These are phyloP conservation scores for Dicyrtomina minuta DNA, from an alignment of 2,888 invertebrate genomes.

Conservation along the genomic window DNA sequence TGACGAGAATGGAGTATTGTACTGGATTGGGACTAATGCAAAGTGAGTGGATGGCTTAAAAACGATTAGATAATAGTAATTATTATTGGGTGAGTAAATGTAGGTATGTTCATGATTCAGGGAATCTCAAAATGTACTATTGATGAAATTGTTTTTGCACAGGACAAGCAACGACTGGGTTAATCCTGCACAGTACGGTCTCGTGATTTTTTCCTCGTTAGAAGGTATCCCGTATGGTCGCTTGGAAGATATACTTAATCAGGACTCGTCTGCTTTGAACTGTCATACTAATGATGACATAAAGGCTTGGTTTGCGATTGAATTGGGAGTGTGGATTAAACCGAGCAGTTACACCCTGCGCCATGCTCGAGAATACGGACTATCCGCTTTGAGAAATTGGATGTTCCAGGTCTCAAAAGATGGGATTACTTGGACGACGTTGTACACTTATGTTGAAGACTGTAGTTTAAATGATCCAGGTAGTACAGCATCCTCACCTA, in stretches of 20 bases:
- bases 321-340: slow-evolving; percentile 85
- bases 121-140: not conserved
- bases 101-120: not conserved
- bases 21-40: slow-evolving; percentile 93
- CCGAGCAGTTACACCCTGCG: slow-evolving; percentile 89
- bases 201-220: slow-evolving; percentile 88
- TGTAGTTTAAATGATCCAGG: slow-evolving; percentile 91
- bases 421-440: slow-evolving; percentile 84
- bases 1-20: slow-evolving; percentile 92
- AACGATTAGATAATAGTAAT: no score
- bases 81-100: not conserved
- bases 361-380: slow-evolving; percentile 89
- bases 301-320: slow-evolving; percentile 91
- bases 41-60: no score
- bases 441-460: slow-evolving; percentile 87
- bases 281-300: slow-evolving; percentile 97
- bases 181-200: slow-evolving; percentile 86
- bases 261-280: slow-evolving; percentile 89
- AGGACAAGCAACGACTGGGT: slow-evolving; percentile 79
- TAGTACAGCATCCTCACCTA: slow-evolving; percentile 85
- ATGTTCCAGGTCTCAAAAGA: slow-evolving; percentile 91
- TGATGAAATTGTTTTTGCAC: slow-evolving; percentile 27
- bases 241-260: slow-evolving; percentile 88
- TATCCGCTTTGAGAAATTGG: slow-evolving; percentile 95
- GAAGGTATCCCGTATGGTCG: slow-evolving; percentile 90